A percentile compares a stretch with the other conserved stretches of the same genome.
Conservation (phyloP, 2,797 vertebrate species). For the Octomys mimax region DNA sequence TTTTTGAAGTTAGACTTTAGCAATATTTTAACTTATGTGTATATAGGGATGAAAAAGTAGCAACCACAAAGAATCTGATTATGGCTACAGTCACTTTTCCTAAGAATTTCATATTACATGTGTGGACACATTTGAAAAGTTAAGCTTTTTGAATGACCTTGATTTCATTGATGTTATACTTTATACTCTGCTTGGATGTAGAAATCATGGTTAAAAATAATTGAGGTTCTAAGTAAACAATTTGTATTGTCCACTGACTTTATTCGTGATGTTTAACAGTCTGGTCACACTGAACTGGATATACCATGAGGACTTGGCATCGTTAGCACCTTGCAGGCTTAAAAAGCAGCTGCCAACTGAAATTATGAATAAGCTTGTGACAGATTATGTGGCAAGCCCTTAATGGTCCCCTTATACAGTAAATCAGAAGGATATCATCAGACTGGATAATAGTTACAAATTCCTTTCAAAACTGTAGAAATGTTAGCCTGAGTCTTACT, state of each 20-base stretch:
- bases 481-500: not conserved
- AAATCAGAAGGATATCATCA: not conserved
- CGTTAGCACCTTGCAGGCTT: not conserved
- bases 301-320: not conserved
- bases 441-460: not conserved
- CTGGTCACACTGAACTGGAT: not conserved
- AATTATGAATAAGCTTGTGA: not conserved
- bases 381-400: not conserved
- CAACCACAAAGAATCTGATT: not conserved
- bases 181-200: not conserved
- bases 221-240: not conserved
- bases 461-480: not conserved
- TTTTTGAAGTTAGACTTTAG: conserved; percentile 51
- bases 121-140: conserved; percentile 5
- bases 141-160: not conserved
- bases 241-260: not conserved
- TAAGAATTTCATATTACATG: not conserved
- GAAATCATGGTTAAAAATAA: not conserved
- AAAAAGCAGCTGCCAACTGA: not conserved
- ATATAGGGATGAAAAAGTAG: not conserved
- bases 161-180: not conserved
- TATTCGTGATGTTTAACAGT: not conserved
- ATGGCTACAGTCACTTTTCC: not conserved
- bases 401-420: not conserved
- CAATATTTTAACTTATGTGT: not conserved